Evolutionary conservation across 1,140 invertebrate genomes (phyloP).

Genomic region (Drosophila quadrilineata): DNA sequence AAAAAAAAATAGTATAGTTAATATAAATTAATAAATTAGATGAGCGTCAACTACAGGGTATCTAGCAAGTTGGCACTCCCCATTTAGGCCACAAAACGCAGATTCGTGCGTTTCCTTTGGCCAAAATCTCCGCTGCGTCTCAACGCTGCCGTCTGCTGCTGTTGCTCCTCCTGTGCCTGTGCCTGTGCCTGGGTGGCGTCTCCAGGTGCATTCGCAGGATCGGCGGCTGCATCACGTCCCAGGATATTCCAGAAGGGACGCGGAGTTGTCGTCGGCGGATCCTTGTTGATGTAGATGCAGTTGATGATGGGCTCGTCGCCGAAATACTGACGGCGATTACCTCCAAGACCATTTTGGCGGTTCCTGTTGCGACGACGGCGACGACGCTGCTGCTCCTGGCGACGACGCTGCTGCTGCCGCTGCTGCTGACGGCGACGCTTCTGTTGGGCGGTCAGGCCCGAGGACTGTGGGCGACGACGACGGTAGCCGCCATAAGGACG

Average conservation of each 20-base stretch:
- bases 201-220: not conserved
- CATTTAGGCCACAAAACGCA: constrained; percentile 49
- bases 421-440: constrained; percentile 34
- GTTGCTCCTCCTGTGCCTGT: too few species aligned
- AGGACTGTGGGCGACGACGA: constrained; percentile 50
- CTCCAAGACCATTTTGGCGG: constrained; percentile 20
- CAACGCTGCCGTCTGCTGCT: not conserved
- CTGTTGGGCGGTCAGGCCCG: not conserved
- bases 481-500: constrained; percentile 51
- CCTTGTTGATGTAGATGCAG: constrained; percentile 77
- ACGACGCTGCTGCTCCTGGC: constrained; percentile 39
- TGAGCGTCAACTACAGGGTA: too few species aligned
- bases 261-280: constrained; percentile 58
- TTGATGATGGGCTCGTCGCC: constrained; percentile 65
- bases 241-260: constrained; percentile 77
- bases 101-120: constrained; percentile 59
- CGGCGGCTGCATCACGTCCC: constrained; percentile 45
- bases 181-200: too few species aligned
- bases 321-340: constrained; percentile 46
- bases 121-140: constrained; percentile 56
- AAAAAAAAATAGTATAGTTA: constrained; percentile 17
- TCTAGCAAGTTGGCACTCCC: not conserved
- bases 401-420: constrained; percentile 34
- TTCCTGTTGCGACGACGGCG: constrained; percentile 36
- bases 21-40: constrained; percentile 65